Base-by-base conservation (phyloP, 2,113 vertebrate genomes). In the Elephantulus edwardii region DNA sequence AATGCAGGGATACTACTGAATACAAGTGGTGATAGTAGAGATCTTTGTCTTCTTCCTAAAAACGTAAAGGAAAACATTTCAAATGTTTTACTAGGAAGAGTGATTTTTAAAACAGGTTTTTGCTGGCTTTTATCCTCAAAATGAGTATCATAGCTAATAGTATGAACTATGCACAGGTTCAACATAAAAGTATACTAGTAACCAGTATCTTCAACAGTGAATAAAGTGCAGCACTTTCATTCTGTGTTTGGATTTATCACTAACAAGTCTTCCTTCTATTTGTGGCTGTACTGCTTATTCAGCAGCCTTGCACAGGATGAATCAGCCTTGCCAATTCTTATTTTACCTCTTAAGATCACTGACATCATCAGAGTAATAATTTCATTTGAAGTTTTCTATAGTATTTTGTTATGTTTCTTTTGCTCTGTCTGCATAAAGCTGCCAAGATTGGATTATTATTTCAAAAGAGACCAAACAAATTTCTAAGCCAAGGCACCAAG, bases 391-490 rank as follows among this genome's bases (percentile, higher is more conserved):
- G 14, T 90, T 90, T 91, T 77, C 89, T 60, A 48, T 26, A 89
- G 56, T 26, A 44, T 83, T 16, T 74, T 83, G 79, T 70, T 93
- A 66, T 52, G 50, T 83, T 81, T 91, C 60, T 56, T 83, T 92
- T 68, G 48, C 48, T 83, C 35, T 93, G 60, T 50, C 48, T 74
- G 16, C 8, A 70, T 79, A 33, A 14, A 84, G 56, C 54, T 94
- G 84, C 80, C 80, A 94, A 80, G 30, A 58, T 26, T 54, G 71
- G 82, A 89, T 89, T 87, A 86, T 84, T 75, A 92, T 40, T 95
- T 93, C 89, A 93, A 92, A 95, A 80, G 64, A 50, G 40, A 74
- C 80, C 72, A 86, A 84, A 83, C 17, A 83, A 75, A 83, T 17
- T 72, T 86, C 44, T 56, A 77, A 52, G 86, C 83, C 89, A 83